phyloP scores from a whole-genome alignment of 2,888 invertebrate genomes.

The Craniophora ligustri region DNA sequence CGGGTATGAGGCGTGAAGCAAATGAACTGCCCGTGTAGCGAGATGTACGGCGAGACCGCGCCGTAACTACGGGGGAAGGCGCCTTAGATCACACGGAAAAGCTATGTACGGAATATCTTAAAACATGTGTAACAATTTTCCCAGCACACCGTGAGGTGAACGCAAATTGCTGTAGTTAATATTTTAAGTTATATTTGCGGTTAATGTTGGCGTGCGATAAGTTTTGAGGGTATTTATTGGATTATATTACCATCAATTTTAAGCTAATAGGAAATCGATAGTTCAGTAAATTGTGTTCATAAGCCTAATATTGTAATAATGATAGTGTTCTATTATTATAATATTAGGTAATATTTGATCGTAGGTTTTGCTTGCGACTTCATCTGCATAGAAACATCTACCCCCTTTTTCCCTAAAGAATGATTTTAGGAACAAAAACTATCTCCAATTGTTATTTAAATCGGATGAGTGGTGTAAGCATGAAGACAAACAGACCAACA shows the following conservation, averaged over 20 bases:
- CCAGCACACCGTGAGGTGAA: conserved; percentile 46
- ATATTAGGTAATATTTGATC: no score
- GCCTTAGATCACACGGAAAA: conserved; percentile 58
- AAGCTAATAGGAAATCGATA: not conserved
- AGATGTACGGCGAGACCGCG: conserved; percentile 80
- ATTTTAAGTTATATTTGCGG: conserved; percentile 39
- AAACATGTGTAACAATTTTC: conserved; percentile 59
- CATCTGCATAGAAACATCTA: no score
- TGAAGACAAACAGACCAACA: no score
- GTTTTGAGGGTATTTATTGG: conserved; percentile 3
- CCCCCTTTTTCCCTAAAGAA: no score
- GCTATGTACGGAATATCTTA: conserved; percentile 59
- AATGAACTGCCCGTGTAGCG: conserved; percentile 81
- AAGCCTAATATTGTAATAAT: no score
- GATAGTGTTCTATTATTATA: no score
- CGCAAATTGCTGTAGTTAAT: conserved; percentile 48
- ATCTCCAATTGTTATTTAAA: no score
- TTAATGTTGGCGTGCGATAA: conserved; percentile 28
- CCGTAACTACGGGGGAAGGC: conserved; percentile 66
- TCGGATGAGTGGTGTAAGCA: no score
- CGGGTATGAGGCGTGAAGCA: conserved; percentile 86
- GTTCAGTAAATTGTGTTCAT: not conserved
- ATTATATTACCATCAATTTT: not conserved
- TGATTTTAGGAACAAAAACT: no score
- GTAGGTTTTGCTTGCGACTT: no score